Base-by-base conservation (phyloP, 92 coral and sea anemone genomes). In the Ricordea florida region DNA sequence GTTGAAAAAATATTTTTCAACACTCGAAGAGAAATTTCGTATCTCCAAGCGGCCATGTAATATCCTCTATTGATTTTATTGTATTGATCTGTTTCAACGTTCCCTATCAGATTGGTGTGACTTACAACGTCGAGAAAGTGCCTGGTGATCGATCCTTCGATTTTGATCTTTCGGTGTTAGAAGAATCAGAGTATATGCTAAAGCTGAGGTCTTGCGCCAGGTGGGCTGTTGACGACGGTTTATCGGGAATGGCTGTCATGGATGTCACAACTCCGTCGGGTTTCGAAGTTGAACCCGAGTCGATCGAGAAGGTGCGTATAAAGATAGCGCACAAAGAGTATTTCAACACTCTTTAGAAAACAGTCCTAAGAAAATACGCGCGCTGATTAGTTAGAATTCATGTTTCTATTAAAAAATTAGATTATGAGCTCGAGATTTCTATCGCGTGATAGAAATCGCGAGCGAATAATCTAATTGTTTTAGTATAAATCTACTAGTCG, bases 211-310 rank as follows among this genome's bases (percentile, higher is more conserved):
- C 98, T 23, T 94, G 98, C 78, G 93, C 97, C 32, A 83, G 22
- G 65, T 94, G 93, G 91, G 57, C 69, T 32, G 97, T 88, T 4
- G 87, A 80, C 0, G 89, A 87, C 0, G 78, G 76, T 6, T 52
- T 75, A 29, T 94, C 98, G 9, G 94, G 85, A 53, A 94, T 94
- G 98, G 96, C 91, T 11, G 93, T 94, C 35, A 83, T 94, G 91
- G 98, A 94, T 73, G 76, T 94, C 16, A 97, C 90, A 38, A 69
- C 85, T 5, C 82, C 84, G 29, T 88, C 97, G 0, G 98, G 98
- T 15, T 94, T 94, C 31, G 57, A 74, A 6, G 60, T 90, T 32
- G 88, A 85, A 68, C 76, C 69, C 53, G 89, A 94, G 36, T 62
- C 48, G 36, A 79, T 90, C 32, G 76, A 59, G 6, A 72, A 85